Conservation (phyloP, 2,888 invertebrate genomes). For the Fissipunctia ypsillon region DNA sequence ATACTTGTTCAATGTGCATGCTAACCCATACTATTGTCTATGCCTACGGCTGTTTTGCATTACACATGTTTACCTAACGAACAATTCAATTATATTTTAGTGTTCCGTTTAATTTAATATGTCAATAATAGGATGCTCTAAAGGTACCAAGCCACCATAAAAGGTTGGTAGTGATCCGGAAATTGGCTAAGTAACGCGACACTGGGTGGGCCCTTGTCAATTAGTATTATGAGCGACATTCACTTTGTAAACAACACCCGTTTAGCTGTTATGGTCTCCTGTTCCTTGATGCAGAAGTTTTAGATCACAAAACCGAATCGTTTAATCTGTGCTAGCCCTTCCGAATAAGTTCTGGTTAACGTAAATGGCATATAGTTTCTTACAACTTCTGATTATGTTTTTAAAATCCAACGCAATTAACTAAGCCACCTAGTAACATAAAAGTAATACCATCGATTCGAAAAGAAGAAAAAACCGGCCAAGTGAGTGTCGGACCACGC, state of each 20-base stretch:
- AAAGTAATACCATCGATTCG: too few species aligned
- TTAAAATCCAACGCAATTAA: not conserved
- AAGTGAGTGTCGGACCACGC: too few species aligned
- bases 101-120: not conserved
- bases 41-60: not conserved
- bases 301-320: not conserved
- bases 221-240: constrained; percentile 59
- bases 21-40: too few species aligned
- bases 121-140: constrained; percentile 10
- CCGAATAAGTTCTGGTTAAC: not conserved
- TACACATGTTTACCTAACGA: not conserved
- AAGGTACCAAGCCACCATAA: constrained; percentile 50
- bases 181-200: constrained; percentile 54
- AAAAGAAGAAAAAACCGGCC: too few species aligned
- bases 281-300: constrained; percentile 44
- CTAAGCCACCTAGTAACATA: not conserved
- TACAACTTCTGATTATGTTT: not conserved
- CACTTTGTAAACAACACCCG: constrained; percentile 50
- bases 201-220: constrained; percentile 58
- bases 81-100: not conserved
- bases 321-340: not conserved
- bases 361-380: not conserved
- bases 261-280: constrained; percentile 60
- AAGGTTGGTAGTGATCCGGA: constrained; percentile 43
- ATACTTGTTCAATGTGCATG: too few species aligned